These are phyloP conservation scores for Danio jaintianensis DNA, from an alignment of 2,797 vertebrate species.

Conservation along the genomic window DNA sequence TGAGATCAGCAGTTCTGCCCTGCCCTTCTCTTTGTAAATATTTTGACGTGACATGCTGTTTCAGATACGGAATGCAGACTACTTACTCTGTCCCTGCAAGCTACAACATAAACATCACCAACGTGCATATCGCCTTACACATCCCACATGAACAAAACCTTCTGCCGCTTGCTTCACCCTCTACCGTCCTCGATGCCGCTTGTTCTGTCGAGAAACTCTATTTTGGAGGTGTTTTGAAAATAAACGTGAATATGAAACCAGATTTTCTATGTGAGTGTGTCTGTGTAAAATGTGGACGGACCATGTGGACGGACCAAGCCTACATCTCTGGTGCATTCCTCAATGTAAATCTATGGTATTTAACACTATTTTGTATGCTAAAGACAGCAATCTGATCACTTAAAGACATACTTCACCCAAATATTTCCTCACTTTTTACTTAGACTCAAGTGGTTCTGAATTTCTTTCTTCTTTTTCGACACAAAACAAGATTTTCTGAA, in stretches of 20 bases:
- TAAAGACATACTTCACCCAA: no score
- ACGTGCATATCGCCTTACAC: slow-evolving; percentile 13
- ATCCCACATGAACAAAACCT: not conserved
- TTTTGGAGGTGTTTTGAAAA: not conserved
- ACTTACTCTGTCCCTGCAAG: slow-evolving; percentile 27
- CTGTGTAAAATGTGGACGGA: not conserved
- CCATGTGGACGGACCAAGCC: no score
- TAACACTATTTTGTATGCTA: no score
- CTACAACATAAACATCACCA: slow-evolving; percentile 9
- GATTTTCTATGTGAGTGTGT: slow-evolving; percentile 9
- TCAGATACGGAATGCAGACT: slow-evolving; percentile 15
- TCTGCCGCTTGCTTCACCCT: slow-evolving; percentile 7
- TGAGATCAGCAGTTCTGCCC: not conserved
- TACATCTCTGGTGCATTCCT: slow-evolving; percentile 3
- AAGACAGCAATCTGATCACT: no score
- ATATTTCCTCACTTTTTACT: no score
- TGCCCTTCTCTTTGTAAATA: not conserved
- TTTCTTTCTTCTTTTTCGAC: no score
- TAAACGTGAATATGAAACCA: not conserved
- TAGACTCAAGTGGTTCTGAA: no score
- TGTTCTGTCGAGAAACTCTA: not conserved
- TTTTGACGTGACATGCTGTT: not conserved
- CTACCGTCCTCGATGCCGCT: slow-evolving; percentile 13
- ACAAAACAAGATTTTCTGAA: no score
- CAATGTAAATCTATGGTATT: no score